These are phyloP conservation scores for Amazona vittata DNA, from an alignment of 2,113 vertebrate genomes.

Conservation along the genomic window DNA sequence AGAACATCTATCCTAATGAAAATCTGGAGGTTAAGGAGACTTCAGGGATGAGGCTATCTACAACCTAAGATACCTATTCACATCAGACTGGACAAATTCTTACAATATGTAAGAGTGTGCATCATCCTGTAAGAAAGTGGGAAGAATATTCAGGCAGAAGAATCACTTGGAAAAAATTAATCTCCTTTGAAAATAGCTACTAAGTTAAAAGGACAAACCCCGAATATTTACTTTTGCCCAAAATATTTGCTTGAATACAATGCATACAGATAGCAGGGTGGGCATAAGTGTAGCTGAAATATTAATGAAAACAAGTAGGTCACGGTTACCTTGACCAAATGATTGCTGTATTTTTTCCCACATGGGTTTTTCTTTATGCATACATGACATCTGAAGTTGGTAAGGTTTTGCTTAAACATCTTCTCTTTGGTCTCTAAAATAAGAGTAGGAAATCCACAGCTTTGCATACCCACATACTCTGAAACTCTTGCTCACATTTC, in stretches of 20 bases:
- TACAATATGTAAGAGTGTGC: too few species aligned
- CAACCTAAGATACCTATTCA: neutral
- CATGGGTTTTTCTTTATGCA: neutral
- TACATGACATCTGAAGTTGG: neutral
- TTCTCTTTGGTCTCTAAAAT: neutral
- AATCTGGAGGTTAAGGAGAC: neutral
- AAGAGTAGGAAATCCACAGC: neutral
- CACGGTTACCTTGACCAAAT: neutral
- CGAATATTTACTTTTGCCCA: neutral
- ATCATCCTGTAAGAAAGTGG: neutral
- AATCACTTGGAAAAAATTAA: neutral
- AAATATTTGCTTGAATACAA: neutral
- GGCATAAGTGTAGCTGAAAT: neutral
- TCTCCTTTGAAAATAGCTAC: neutral
- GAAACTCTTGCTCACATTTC: neutral
- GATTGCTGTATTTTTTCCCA: neutral
- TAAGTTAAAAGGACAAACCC: neutral
- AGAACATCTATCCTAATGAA: neutral
- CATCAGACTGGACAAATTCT: neutral
- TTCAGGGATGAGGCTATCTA: neutral
- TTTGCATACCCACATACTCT: neutral
- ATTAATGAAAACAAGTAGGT: neutral
- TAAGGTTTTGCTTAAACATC: neutral
- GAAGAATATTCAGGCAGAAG: neutral
- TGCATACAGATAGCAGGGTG: neutral